These are phyloP conservation scores for Lumbricus terrestris DNA, from an alignment of 2,888 invertebrate genomes.

Conservation along the genomic window DNA sequence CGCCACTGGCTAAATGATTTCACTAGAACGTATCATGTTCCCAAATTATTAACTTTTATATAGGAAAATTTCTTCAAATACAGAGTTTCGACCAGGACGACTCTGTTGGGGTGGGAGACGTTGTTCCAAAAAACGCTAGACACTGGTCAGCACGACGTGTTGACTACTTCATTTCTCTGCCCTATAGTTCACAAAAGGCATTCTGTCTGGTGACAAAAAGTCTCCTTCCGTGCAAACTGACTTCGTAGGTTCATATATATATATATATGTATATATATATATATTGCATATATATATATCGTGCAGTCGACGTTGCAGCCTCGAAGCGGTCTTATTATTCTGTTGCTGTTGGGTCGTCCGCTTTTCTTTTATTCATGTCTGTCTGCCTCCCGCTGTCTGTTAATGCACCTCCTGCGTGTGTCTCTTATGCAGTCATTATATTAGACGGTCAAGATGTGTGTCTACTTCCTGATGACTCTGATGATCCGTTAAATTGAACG, in stretches of 20 bases:
- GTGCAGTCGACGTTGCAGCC: neutral
- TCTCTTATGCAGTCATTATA: neutral
- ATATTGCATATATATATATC: too few relatives aligned
- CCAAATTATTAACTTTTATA: too few relatives aligned
- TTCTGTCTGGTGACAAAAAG: neutral
- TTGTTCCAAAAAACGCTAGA: neutral
- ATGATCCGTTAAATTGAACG: neutral
- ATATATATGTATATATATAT: too few relatives aligned
- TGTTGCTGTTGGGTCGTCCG: neutral
- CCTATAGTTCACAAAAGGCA: neutral
- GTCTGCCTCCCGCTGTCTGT: neutral
- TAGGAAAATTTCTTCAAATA: too few relatives aligned
- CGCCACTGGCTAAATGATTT: too few relatives aligned
- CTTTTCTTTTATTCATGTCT: neutral
- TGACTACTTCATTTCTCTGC: neutral
- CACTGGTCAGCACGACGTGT: neutral
- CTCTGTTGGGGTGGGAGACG: neutral
- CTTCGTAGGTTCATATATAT: neutral
- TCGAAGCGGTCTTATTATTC: neutral
- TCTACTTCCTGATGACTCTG: neutral
- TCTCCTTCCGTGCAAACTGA: neutral
- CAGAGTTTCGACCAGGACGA: too few relatives aligned
- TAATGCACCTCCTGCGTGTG: neutral
- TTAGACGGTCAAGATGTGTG: neutral
- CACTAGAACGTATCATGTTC: too few relatives aligned